Conservation (phyloP, 2,888 invertebrate genomes). For the Griposia aprilina region DNA sequence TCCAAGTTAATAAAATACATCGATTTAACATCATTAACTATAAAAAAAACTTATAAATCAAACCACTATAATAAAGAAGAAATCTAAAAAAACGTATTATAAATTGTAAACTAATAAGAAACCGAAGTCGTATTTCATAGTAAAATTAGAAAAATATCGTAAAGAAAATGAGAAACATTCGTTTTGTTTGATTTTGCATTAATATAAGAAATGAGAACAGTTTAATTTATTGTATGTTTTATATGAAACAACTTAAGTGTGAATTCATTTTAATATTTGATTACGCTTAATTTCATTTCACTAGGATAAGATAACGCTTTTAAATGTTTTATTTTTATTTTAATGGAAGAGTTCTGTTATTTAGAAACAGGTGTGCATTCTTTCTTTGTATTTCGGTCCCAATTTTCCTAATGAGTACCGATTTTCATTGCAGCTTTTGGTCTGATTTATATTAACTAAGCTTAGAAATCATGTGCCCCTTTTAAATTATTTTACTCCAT, state of each 20-base stretch:
- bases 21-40: slow-evolving; percentile 26
- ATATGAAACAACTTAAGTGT: slow-evolving; percentile 20
- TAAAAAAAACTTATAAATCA: slow-evolving; percentile 24
- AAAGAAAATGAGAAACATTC: slow-evolving; percentile 20
- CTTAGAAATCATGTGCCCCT: too few species aligned
- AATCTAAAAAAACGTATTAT: slow-evolving; percentile 7
- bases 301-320: slow-evolving; percentile 13
- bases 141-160: slow-evolving; percentile 25
- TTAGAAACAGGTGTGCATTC: neutral
- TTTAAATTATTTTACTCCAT: too few species aligned
- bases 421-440: neutral
- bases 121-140: slow-evolving; percentile 28
- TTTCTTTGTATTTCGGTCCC: neutral
- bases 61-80: slow-evolving; percentile 10
- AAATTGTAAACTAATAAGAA: slow-evolving; percentile 33
- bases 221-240: slow-evolving; percentile 37
- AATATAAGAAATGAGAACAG: slow-evolving; percentile 10
- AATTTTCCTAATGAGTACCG: neutral
- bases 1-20: slow-evolving; percentile 13
- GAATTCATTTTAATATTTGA: slow-evolving; percentile 50
- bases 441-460: neutral
- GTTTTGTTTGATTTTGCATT: slow-evolving; percentile 27
- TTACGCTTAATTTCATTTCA: slow-evolving; percentile 33
- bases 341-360: neutral
- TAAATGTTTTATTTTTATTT: slow-evolving; percentile 10